phyloP scores from a whole-genome alignment of 92 coral and sea anemone genomes.

The Epizoanthus fatuus region DNA sequence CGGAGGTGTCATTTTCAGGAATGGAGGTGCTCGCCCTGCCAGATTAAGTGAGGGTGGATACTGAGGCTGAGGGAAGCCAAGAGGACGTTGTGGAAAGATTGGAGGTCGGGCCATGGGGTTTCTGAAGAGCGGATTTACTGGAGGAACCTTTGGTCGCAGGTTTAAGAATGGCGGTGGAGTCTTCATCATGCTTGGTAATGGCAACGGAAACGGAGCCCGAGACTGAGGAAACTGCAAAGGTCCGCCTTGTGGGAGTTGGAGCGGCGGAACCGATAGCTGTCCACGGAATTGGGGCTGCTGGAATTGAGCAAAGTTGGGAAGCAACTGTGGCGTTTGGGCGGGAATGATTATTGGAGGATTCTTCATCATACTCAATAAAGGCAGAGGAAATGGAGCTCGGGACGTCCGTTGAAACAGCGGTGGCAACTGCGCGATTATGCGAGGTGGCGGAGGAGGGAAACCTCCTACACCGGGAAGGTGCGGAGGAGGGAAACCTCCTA shows the following conservation, averaged over 20 bases:
- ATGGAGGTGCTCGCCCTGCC: slow-evolving; percentile 12
- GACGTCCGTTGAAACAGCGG: not conserved
- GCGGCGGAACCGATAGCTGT: slow-evolving; percentile 34
- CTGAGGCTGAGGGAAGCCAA: slow-evolving; percentile 18
- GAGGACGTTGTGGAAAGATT: slow-evolving; percentile 10
- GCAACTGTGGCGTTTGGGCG: not conserved
- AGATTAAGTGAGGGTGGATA: not conserved
- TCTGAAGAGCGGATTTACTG: not conserved
- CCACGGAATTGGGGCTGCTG: slow-evolving; percentile 11
- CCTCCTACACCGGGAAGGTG: too few relatives aligned
- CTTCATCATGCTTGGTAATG: slow-evolving; percentile 43
- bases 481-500: too few relatives aligned
- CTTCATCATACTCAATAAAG: slow-evolving; percentile 45
- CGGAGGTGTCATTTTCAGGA: slow-evolving; percentile 4
- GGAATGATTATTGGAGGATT: slow-evolving; percentile 31
- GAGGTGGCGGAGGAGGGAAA: too few relatives aligned
- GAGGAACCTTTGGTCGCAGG: slow-evolving; percentile 1
- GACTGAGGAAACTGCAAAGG: slow-evolving; percentile 38
- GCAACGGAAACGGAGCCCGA: slow-evolving; percentile 38
- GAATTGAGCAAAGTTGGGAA: slow-evolving; percentile 3
- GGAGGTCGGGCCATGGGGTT: not conserved
- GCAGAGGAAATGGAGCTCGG: slow-evolving; percentile 30
- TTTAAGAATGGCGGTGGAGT: slow-evolving; percentile 35
- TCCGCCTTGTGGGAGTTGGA: slow-evolving; percentile 39
- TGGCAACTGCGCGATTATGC: slow-evolving; percentile 5